These are phyloP conservation scores for Perizoma flavofasciatum DNA, from an alignment of 2,888 invertebrate genomes.

Conservation along the genomic window DNA sequence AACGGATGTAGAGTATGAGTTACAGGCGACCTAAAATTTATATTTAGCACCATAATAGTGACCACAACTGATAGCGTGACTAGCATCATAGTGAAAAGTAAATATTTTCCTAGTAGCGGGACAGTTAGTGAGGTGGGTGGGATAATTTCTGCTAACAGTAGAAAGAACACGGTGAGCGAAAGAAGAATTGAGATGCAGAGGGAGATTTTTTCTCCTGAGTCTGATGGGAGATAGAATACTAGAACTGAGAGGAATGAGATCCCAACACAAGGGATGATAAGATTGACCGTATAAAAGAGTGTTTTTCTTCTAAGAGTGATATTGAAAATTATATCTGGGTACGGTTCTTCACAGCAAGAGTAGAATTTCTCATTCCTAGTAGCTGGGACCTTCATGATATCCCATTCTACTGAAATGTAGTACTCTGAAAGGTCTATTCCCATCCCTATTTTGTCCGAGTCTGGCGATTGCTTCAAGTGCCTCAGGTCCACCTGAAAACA, in stretches of 20 bases:
- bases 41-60: conserved; percentile 96
- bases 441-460: conserved; percentile 94
- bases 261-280: conserved; percentile 98
- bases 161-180: conserved; percentile 96
- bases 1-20: conserved; percentile 96
- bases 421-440: conserved; percentile 97
- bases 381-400: conserved; percentile 96
- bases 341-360: conserved; percentile 98
- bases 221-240: conserved; percentile 98
- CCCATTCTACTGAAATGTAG: conserved; percentile 99
- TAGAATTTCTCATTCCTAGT: conserved; percentile 96
- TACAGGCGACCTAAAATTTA: conserved; percentile 95
- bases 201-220: conserved; percentile 98
- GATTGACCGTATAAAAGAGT: conserved; percentile 98
- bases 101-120: conserved; percentile 95
- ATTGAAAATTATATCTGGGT: conserved; percentile 98
- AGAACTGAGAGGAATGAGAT: conserved; percentile 98
- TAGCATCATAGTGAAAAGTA: conserved; percentile 97
- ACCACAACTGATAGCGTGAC: conserved; percentile 96
- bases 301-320: conserved; percentile 97
- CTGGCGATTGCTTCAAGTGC: conserved; percentile 93
- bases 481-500: conserved; percentile 92
- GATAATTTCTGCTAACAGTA: conserved; percentile 96
- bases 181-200: conserved; percentile 97
- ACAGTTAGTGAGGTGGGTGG: conserved; percentile 97